Conservation (phyloP, 2,797 vertebrate species). For the Coccyzus lansbergi region DNA sequence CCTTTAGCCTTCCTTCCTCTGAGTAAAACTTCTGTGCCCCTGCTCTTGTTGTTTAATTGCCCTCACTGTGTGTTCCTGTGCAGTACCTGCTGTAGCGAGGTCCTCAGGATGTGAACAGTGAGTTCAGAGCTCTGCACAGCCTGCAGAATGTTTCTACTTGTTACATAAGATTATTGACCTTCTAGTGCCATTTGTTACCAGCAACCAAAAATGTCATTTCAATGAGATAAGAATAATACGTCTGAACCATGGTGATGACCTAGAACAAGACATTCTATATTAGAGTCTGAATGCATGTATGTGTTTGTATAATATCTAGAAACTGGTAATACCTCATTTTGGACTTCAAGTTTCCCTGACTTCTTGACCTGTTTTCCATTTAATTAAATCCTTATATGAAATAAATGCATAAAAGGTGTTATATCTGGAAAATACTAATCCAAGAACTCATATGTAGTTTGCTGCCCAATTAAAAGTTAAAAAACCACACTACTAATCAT, state of each 20-base stretch:
- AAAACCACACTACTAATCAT: neutral
- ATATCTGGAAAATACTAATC: neutral
- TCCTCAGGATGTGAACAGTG: neutral
- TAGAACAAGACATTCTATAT: neutral
- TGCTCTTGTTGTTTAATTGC: neutral
- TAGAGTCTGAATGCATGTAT: neutral
- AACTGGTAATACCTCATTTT: neutral
- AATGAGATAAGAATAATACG: neutral
- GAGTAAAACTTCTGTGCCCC: neutral
- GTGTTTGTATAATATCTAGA: neutral
- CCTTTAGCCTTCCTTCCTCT: neutral
- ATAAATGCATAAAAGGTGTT: neutral
- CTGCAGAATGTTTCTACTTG: neutral
- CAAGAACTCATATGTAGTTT: neutral
- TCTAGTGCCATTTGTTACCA: accelerated
- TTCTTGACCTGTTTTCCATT: neutral
- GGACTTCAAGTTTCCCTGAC: neutral
- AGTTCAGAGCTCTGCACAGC: neutral
- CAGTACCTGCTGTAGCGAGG: accelerated
- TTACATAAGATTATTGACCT: neutral
- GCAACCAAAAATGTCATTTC: neutral
- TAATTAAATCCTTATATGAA: neutral
- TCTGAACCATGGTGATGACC: neutral
- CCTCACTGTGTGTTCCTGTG: too few species aligned
- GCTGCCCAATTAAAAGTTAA: neutral